phyloP scores from a whole-genome alignment of 2,113 vertebrate species.

The Lepisosteus osseus region DNA sequence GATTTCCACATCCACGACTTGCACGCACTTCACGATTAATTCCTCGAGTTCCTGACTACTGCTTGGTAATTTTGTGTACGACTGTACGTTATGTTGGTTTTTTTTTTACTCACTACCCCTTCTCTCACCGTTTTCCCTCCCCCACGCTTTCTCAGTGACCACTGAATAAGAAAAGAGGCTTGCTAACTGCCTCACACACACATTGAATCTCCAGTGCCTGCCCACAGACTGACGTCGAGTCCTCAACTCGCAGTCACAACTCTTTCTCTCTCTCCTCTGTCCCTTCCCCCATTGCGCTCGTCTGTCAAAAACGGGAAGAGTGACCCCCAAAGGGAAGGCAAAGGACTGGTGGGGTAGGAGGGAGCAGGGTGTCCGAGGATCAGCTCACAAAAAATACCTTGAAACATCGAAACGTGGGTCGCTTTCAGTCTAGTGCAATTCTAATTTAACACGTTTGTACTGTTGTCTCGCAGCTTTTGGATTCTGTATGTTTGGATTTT shows the following conservation, averaged over 20 bases:
- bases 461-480: no score
- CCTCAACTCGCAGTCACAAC: background rate
- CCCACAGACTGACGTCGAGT: constrained; percentile 16
- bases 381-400: no score
- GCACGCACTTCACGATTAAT: constrained; percentile 10
- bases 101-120: constrained; percentile 6
- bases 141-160: constrained; percentile 18
- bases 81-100: background rate
- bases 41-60: constrained; percentile 2
- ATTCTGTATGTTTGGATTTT: no score
- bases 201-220: constrained; percentile 7
- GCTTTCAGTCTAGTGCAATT: no score
- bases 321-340: background rate
- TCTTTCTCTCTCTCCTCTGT: background rate
- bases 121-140: constrained; percentile 7
- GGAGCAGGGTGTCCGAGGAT: no score
- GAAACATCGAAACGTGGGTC: no score
- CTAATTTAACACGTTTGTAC: no score
- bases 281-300: constrained; percentile 9
- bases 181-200: constrained; percentile 1
- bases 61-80: background rate
- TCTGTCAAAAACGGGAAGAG: constrained; percentile 8
- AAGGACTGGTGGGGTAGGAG: no score
- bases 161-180: constrained; percentile 7
- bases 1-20: background rate